Conservation (phyloP, 2,797 vertebrate species). For the Micromesistius poutassou region DNA sequence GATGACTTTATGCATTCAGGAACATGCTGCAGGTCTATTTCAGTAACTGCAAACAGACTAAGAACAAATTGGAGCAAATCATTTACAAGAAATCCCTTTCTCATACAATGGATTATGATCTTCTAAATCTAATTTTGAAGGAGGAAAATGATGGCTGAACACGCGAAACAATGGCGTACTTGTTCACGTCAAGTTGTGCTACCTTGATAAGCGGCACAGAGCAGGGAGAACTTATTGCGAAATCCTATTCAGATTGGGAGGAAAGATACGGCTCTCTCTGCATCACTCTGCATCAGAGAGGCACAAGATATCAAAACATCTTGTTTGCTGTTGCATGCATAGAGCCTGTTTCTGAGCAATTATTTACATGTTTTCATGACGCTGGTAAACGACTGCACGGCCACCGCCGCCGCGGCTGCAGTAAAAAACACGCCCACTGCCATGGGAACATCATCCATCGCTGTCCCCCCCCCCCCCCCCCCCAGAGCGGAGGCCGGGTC, state of each 20-base stretch:
- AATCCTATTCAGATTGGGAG: not conserved
- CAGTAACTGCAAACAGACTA: not conserved
- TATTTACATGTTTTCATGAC: not conserved
- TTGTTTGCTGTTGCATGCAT: not conserved
- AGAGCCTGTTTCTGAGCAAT: not conserved
- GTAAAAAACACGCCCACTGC: slow-evolving; percentile 45
- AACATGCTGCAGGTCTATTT: not conserved
- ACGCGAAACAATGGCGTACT: not conserved
- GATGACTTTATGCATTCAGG: not conserved
- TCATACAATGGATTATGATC: not conserved
- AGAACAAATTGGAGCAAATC: not conserved
- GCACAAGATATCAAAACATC: not conserved
- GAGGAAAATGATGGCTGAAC: not conserved
- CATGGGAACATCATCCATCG: not conserved
- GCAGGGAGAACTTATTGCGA: not conserved
- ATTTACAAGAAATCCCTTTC: not conserved
- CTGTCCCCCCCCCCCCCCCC: slow-evolving; percentile 19
- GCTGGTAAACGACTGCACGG: slow-evolving; percentile 5
- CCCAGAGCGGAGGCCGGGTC: slow-evolving; percentile 59
- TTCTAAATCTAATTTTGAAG: not conserved
- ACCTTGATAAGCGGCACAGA: slow-evolving; percentile 1
- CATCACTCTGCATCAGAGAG: not conserved
- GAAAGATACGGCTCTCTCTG: not conserved
- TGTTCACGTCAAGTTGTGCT: not conserved
- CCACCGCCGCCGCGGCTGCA: slow-evolving; percentile 26